Base-by-base conservation (phyloP, 2,113 vertebrate species). In the Ciconia maguari region DNA sequence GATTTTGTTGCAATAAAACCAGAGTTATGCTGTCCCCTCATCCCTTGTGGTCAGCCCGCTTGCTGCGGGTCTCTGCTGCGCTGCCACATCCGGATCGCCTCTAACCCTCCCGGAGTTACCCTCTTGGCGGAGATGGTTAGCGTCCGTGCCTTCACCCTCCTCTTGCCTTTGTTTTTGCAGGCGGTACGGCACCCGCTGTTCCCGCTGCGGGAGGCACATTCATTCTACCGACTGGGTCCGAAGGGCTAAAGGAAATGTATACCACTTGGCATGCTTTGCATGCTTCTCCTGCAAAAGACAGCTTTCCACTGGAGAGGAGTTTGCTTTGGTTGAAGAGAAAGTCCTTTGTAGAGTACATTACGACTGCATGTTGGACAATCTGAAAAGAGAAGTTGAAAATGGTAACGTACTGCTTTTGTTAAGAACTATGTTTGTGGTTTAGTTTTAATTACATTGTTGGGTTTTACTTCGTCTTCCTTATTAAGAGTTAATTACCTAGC, bases 251-350 rank as follows among this genome's bases (percentile, higher is more conserved):
- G 99, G 99, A 0, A 99, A 99, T 21, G 99, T 99, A 1, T 99
- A 99, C 66, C 99, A 99, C 97, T 92, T 99, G 98, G 99, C 99
- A 0, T 99, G 99, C 92, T 99, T 99, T 32, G 99, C 99, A 8
- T 99, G 99, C 97, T 99, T 99, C 97, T 99, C 99, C 96, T 99
- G 99, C 97, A 99, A 99, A 83, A 98, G 99, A 12, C 99, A 99
- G 96, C 99, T 99, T 41, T 99, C 99, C 17, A 99, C 99, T 0
- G 99, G 99, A 55, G 99, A 99, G 96, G 99, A 99, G 98, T 99
- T 99, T 38, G 99, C 99, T 17, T 87, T 99, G 98, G 99, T 99
- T 24, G 99, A 99, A 94, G 99, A 99, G 87, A 99, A 99, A 80
- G 99, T 99, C 72, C 98, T 99, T 8, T 99, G 99, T 78, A 98